Evolutionary conservation across 2,113 vertebrate genomes (phyloP).

Genomic region (Leptobrachium ailaonicum): DNA sequence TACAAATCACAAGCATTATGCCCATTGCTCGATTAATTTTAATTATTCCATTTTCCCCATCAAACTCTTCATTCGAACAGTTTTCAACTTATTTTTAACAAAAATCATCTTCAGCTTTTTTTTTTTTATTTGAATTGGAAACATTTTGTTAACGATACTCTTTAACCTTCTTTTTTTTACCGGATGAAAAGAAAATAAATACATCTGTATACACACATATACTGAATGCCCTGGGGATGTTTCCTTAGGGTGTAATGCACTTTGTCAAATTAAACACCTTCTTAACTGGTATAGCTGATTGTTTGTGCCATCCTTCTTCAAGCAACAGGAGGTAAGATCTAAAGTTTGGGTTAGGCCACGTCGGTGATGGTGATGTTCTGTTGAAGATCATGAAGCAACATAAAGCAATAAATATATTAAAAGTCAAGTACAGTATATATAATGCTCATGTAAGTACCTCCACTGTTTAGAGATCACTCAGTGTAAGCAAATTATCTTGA

Average conservation of each 20-base stretch:
- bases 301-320: not conserved
- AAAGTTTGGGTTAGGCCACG: not conserved
- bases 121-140: not conserved
- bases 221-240: not conserved
- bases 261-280: not conserved
- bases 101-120: not conserved
- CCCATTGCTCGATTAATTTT: not conserved
- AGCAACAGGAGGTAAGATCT: not conserved
- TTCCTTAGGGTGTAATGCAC: not conserved
- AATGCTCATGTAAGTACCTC: too few species aligned
- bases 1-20: constrained; percentile 5
- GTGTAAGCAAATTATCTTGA: too few species aligned
- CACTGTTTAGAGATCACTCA: too few species aligned
- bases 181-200: not conserved
- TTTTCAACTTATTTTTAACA: not conserved
- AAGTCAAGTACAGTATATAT: too few species aligned
- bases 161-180: not conserved
- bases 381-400: too few species aligned
- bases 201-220: not conserved
- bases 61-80: not conserved
- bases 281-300: not conserved
- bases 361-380: not conserved
- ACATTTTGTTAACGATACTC: not conserved
- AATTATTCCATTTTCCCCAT: constrained; percentile 16
- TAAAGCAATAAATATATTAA: too few species aligned